Percentiles rank a stretch among this genome's conserved stretches.
phyloP scores from a whole-genome alignment of 2,888 invertebrate species.

The Hypena proboscidalis region DNA sequence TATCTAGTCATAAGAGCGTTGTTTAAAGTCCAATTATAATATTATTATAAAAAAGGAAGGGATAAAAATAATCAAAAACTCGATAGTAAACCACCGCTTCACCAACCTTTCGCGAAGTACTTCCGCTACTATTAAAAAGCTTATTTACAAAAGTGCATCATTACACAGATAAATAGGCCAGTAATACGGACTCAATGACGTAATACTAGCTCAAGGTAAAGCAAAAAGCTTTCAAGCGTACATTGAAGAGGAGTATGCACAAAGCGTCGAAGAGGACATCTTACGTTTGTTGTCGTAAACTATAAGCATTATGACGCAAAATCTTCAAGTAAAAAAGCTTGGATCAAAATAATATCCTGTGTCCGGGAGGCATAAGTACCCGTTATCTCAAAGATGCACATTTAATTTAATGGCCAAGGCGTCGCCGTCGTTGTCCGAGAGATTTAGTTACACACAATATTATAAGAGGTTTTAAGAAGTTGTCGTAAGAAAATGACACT shows the following conservation, averaged over 20 bases:
- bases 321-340: slow-evolving; percentile 43
- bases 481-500: slow-evolving; percentile 5
- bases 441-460: slow-evolving; percentile 40
- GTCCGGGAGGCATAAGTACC: slow-evolving; percentile 56
- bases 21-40: slow-evolving; percentile 23
- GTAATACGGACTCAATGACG: slow-evolving; percentile 41
- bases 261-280: slow-evolving; percentile 73
- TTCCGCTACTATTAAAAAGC: too few species aligned
- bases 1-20: too few species aligned
- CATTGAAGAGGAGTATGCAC: slow-evolving; percentile 70
- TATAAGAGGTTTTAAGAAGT: slow-evolving; percentile 34
- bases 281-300: too few species aligned
- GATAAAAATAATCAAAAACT: too few species aligned
- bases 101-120: too few species aligned
- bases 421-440: slow-evolving; percentile 32
- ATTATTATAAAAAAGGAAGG: too few species aligned
- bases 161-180: slow-evolving; percentile 21
- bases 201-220: slow-evolving; percentile 54
- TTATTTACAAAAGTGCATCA: neutral
- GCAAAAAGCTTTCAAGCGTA: slow-evolving; percentile 72
- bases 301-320: too few species aligned
- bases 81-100: too few species aligned
- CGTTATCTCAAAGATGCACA: slow-evolving; percentile 58
- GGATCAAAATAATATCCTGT: slow-evolving; percentile 61
- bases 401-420: slow-evolving; percentile 53